Evolutionary conservation across 1,140 invertebrate genomes (phyloP).

Genomic region (Saxidomus purpurata): DNA sequence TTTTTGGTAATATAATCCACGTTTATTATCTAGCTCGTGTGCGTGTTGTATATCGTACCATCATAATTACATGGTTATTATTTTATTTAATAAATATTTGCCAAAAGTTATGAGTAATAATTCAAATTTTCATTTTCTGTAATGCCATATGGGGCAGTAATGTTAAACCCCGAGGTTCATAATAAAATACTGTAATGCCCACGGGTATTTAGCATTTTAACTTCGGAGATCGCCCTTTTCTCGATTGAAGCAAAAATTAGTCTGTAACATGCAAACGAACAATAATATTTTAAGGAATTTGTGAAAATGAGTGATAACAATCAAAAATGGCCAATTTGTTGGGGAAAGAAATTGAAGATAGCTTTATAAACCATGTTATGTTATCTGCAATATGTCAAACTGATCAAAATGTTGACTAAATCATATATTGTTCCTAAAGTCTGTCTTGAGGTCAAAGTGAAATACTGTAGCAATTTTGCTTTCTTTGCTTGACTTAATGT

Average conservation of each 20-base stretch:
- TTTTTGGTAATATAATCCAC: neutral
- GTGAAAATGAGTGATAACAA: constrained; percentile 61
- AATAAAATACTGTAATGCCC: constrained; percentile 57
- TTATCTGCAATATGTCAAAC: constrained; percentile 50
- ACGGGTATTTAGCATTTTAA: constrained; percentile 41
- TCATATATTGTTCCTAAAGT: constrained; percentile 39
- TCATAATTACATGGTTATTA: constrained; percentile 54
- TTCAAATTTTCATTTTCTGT: constrained; percentile 48
- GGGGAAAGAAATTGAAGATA: constrained; percentile 52
- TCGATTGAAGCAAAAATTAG: constrained; percentile 36
- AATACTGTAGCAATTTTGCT: constrained; percentile 8
- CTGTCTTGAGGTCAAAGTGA: constrained; percentile 4
- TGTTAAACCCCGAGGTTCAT: constrained; percentile 55
- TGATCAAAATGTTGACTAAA: constrained; percentile 49
- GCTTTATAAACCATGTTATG: constrained; percentile 49
- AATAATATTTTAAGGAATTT: constrained; percentile 62
- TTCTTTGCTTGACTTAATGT: constrained; percentile 7
- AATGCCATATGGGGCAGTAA: constrained; percentile 38
- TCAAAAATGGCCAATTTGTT: constrained; percentile 55
- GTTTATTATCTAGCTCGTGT: neutral
- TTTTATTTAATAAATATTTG: constrained; percentile 66
- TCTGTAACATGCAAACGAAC: constrained; percentile 50
- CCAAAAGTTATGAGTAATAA: constrained; percentile 55
- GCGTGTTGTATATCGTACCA: constrained; percentile 35
- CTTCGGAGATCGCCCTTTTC: constrained; percentile 36